Percentiles rank a stretch among this genome's conserved stretches.
Conservation (phyloP, 2,113 vertebrate genomes). For the Rhombomys opimus region DNA sequence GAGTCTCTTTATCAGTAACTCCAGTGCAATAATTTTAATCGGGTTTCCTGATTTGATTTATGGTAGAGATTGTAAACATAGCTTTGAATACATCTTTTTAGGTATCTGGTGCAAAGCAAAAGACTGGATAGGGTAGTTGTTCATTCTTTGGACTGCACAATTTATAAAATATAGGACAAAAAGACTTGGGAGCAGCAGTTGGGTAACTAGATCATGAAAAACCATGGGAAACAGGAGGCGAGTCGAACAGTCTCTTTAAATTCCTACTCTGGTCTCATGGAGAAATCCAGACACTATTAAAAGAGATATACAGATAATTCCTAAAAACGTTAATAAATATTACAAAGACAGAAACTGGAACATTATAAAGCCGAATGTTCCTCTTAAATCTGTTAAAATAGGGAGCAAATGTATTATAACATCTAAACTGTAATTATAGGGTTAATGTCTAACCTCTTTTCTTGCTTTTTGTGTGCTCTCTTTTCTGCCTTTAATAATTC, state of each 20-base stretch:
- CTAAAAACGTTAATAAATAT: not conserved
- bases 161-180: not conserved
- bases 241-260: not conserved
- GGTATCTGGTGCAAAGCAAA: not conserved
- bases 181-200: not conserved
- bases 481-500: not conserved
- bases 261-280: not conserved
- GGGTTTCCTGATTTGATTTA: not conserved
- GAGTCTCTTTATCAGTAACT: too few species aligned
- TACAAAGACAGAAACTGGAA: not conserved
- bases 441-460: not conserved
- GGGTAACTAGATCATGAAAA: not conserved
- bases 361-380: not conserved
- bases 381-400: not conserved
- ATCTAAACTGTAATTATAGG: not conserved
- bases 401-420: not conserved
- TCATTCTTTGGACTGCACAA: not conserved
- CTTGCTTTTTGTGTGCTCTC: not conserved
- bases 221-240: not conserved
- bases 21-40: not conserved
- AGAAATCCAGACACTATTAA: not conserved
- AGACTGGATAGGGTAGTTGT: not conserved
- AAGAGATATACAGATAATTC: not conserved
- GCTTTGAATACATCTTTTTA: not conserved
- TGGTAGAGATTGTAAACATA: not conserved